Base-by-base conservation (phyloP, 2,888 invertebrate genomes). In the Platypus cylindrus region DNA sequence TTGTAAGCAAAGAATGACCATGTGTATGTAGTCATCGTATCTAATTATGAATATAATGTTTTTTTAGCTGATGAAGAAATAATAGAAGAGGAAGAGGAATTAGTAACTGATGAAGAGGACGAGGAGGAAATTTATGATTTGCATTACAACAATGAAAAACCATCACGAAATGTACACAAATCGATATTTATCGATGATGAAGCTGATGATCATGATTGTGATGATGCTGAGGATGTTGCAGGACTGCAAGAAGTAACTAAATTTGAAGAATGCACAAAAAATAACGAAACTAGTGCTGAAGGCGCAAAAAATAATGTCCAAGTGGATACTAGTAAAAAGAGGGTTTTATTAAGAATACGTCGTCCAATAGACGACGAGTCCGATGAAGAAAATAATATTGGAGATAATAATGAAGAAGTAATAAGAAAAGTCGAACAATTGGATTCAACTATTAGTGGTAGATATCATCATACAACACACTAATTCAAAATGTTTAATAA, bases 81-180 rank as follows among this genome's bases (percentile, higher is more conserved):
- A 17, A 50, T 63, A 29, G 65, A 63, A 40, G 52, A 30, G 43
- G 70, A 71, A 34, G 59, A 64, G 36, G 63, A 64, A 23, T 63
- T 63, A 27, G 62, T 63, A 31, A 59, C 60, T 16, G 66, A 65
- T 22, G 51, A 69, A 40, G 64, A 64, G 14, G 76, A 75, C 45
- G 46, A 45, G 20, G 50, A 50, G 30, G 48, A 49, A 29, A 15
- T 15, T n/a, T n/a, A n/a, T n/a, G n/a, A n/a, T n/a, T n/a, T n/a
- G n/a, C n/a, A n/a, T n/a, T n/a, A n/a, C n/a, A n/a, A n/a, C n/a
- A n/a, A n/a, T n/a, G n/a, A n/a, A n/a, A n/a, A n/a, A n/a, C n/a
- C n/a, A n/a, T n/a, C n/a, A n/a, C n/a, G n/a, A n/a, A n/a, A n/a
- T n/a, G n/a, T n/a, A n/a, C n/a, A 67, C 63, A 35, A 52, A 56